Percentiles rank a stretch among this genome's conserved stretches.
phyloP scores from a whole-genome alignment of 1,140 invertebrate species.

The Papilio dardanus region DNA sequence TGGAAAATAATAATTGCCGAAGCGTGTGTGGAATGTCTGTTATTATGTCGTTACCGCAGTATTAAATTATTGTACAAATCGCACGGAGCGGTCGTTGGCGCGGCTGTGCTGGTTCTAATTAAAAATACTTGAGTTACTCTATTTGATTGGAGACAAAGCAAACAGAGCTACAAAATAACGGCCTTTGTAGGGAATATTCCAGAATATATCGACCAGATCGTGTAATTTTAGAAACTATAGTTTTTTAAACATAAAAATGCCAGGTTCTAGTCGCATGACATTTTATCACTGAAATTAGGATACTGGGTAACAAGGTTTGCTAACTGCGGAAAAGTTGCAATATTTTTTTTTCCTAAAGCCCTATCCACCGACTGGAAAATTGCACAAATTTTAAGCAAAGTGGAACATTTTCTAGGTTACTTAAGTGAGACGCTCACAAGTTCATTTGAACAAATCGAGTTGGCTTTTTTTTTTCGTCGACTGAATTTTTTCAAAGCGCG shows the following conservation, averaged over 20 bases:
- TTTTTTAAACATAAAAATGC: not conserved
- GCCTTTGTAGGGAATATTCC: not conserved
- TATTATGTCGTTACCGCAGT: constrained; percentile 35
- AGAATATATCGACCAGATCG: not conserved
- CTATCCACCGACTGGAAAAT: constrained; percentile 13
- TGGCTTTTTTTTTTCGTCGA: constrained; percentile 23
- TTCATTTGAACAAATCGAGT: constrained; percentile 34
- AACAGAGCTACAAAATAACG: not conserved
- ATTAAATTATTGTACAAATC: constrained; percentile 27
- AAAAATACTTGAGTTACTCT: not conserved
- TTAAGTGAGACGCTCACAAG: constrained; percentile 29
- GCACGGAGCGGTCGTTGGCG: not conserved
- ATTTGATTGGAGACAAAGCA: constrained; percentile 5
- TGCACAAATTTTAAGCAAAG: constrained; percentile 19
- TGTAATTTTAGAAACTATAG: too few species aligned
- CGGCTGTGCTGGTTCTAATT: not conserved
- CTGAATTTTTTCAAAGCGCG: constrained; percentile 22
- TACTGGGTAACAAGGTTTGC: constrained; percentile 1
- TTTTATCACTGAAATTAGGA: not conserved
- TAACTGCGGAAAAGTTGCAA: not conserved
- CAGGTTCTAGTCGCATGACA: not conserved
- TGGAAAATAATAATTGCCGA: constrained; percentile 29
- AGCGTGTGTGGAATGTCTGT: constrained; percentile 32
- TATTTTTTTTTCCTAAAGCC: not conserved
- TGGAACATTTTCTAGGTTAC: constrained; percentile 27